phyloP scores from a whole-genome alignment of 2,888 invertebrate genomes.

The Hypomecis punctinalis region DNA sequence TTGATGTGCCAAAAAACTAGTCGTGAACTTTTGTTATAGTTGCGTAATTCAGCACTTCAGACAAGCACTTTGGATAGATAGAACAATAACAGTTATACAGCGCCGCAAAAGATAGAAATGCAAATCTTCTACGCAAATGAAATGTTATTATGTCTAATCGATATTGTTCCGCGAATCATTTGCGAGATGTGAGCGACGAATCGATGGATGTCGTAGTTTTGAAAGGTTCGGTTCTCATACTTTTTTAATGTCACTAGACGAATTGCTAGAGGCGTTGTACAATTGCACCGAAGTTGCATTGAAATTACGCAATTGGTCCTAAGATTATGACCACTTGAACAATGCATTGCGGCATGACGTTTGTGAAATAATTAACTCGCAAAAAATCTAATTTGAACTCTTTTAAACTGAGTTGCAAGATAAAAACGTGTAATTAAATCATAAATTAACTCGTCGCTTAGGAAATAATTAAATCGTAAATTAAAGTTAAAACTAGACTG shows the following conservation, averaged over 20 bases:
- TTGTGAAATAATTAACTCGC: conserved; percentile 14
- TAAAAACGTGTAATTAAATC: conserved; percentile 3
- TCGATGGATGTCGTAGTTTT: conserved; percentile 65
- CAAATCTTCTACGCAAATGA: conserved; percentile 36
- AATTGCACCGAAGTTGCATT: conserved; percentile 46
- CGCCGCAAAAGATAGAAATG: conserved; percentile 18
- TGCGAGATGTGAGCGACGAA: conserved; percentile 54
- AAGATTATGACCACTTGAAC: conserved; percentile 34
- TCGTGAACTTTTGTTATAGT: conserved; percentile 11
- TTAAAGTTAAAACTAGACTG: conserved; percentile 6
- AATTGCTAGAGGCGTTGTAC: conserved; percentile 57
- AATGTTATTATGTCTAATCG: conserved; percentile 49
- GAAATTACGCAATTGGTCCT: conserved; percentile 42
- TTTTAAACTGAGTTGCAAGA: conserved; percentile 6
- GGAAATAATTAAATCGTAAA: conserved; percentile 9
- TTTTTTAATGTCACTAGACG: conserved; percentile 78
- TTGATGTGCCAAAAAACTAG: neutral
- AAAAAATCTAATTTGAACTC: conserved; percentile 16
- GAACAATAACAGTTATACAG: conserved; percentile 10
- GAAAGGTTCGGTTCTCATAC: conserved; percentile 81
- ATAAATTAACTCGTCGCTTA: neutral
- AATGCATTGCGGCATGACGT: conserved; percentile 23
- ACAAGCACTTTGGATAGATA: neutral
- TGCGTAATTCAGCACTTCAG: conserved; percentile 13
- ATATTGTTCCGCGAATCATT: conserved; percentile 42